Percentiles rank a stretch among this genome's conserved stretches.
Conservation (phyloP, 1,140 invertebrate genomes). For the Sycophaga agraensis region DNA sequence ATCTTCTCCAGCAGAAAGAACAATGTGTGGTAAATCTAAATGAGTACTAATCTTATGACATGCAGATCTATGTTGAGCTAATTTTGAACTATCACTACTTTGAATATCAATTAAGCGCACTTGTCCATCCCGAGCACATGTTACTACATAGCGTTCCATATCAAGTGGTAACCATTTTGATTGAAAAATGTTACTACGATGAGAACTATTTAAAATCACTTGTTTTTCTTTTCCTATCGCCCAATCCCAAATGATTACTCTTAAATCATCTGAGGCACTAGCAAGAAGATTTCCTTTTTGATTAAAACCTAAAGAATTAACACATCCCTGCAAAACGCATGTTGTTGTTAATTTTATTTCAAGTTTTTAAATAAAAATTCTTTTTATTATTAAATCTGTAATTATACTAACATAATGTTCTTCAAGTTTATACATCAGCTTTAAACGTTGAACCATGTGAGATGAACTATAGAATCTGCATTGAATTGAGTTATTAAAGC, state of each 20-base stretch:
- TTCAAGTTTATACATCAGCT: conserved; percentile 76
- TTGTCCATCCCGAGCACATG: conserved; percentile 86
- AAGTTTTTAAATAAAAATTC: not conserved
- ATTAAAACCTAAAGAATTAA: conserved; percentile 92
- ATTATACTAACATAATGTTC: conserved; percentile 63
- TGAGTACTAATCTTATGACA: conserved; percentile 79
- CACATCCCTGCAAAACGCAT: conserved; percentile 69
- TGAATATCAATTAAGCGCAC: conserved; percentile 61
- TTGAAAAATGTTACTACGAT: conserved; percentile 85
- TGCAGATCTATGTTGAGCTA: conserved; percentile 72
- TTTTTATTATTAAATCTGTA: not conserved
- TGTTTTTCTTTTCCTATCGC: conserved; percentile 66
- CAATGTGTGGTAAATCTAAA: conserved; percentile 71
- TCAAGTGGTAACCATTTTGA: conserved; percentile 69
- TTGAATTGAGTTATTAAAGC: conserved; percentile 65
- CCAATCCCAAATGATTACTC: conserved; percentile 91
- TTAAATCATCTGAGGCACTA: conserved; percentile 88
- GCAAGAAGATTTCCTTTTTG: conserved; percentile 73
- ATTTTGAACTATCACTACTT: conserved; percentile 61
- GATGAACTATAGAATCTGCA: conserved; percentile 78
- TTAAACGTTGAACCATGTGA: conserved; percentile 78
- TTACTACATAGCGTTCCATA: conserved; percentile 81
- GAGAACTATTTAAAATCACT: conserved; percentile 73
- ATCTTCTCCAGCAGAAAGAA: conserved; percentile 89
- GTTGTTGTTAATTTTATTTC: not conserved